Base-by-base conservation (phyloP, 2,797 vertebrate species). In the Petrocephalus schoutedeni region DNA sequence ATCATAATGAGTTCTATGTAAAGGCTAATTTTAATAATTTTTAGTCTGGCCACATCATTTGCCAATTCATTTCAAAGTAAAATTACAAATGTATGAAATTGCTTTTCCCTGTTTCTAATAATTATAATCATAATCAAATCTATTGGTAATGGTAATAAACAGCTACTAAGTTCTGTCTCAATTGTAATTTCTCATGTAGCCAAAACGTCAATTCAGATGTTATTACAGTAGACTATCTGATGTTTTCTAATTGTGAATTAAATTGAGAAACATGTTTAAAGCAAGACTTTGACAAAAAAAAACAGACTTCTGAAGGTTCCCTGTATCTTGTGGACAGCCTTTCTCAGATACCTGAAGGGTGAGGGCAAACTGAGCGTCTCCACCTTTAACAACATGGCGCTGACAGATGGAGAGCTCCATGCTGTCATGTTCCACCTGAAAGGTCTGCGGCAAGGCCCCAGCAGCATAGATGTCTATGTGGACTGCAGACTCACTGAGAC, bases 401-500 rank as follows among this genome's bases (percentile, higher is more conserved):
- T 99, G 91, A 96, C 97, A 6, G 98, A 99, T 0, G 97, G 98
- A 23, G 95, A 88, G 57, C 94, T 95, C 1, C 98, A 99, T 77
- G 94, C 97, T 53, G 89, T 99, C 88, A 95, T 99, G 90, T 93
- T 99, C 57, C 96, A 97, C 88, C 94, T 97, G 89, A 97, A 94
- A 8, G 97, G 97, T 12, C 91, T 99, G 54, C 97, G 96, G 87
- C 93, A 91, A 0, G 96, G 95, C 0, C 57, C 93, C 0, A 94
- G 95, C 89, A 94, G 94, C 0, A 89, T 96, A 6, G 95, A 97
- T 87, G 91, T 99, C 85, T 99, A 98, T 23, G 56, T 98, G 84
- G 98, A 99, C 95, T 99, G 98, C 90, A 93, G 91, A 74, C 95
- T 97, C 92, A 95, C 92, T 5, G 97, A 98, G 91, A 96, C 95